These are phyloP conservation scores for Numenius phaeopus DNA, from an alignment of 2,797 vertebrate genomes.

Conservation along the genomic window DNA sequence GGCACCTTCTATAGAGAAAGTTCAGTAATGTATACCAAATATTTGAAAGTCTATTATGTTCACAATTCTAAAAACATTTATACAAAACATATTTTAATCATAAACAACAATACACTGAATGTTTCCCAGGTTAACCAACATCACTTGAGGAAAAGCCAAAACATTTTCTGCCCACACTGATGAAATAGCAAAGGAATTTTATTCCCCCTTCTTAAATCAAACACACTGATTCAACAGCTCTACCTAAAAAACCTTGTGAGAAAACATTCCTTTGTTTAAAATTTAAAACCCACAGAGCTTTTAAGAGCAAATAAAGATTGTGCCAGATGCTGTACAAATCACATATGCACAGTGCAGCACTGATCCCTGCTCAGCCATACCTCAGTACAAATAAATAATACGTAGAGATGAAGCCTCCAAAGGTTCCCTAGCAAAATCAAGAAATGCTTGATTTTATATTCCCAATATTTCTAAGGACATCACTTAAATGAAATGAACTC, in stretches of 20 bases:
- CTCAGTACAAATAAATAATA: constrained; percentile 47
- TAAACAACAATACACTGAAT: background rate
- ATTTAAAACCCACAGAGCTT: constrained; percentile 29
- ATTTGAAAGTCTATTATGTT: background rate
- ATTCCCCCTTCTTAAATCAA: constrained; percentile 34
- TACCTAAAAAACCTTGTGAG: constrained; percentile 38
- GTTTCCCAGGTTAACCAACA: background rate
- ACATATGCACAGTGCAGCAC: background rate
- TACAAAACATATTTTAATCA: background rate
- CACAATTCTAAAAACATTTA: background rate
- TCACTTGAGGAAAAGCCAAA: background rate
- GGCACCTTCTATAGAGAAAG: background rate
- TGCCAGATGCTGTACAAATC: constrained; percentile 37
- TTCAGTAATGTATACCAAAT: background rate
- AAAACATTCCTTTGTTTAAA: constrained; percentile 55
- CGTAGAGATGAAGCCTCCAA: background rate
- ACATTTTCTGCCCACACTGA: constrained; percentile 1
- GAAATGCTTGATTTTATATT: constrained; percentile 35
- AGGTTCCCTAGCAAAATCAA: background rate
- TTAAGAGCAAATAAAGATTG: constrained; percentile 57
- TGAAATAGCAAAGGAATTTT: constrained; percentile 47
- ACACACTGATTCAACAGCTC: constrained; percentile 28
- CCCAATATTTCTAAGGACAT: constrained; percentile 14
- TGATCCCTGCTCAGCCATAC: background rate
- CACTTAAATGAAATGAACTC: constrained; percentile 11